These are phyloP conservation scores for Myotis brandtii DNA, from an alignment of 2,113 vertebrate genomes.

Conservation along the genomic window DNA sequence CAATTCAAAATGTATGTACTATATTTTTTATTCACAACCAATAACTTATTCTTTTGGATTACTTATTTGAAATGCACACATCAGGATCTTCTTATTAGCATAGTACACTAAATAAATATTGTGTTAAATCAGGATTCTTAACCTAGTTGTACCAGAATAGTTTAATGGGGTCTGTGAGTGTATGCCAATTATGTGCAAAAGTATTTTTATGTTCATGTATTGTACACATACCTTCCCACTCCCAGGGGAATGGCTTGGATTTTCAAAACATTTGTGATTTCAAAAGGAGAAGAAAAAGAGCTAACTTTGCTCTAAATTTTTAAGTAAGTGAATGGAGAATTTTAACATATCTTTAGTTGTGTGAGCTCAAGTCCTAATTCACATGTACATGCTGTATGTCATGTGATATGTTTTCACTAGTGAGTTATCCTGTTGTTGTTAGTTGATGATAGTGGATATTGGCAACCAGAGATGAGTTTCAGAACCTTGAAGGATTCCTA, in stretches of 20 bases:
- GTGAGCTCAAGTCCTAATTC: slow-evolving; percentile 4
- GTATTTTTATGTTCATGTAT: background rate
- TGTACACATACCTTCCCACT: background rate
- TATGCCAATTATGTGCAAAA: background rate
- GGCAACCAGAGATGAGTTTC: background rate
- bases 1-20: background rate
- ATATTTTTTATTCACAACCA: slow-evolving; percentile 21
- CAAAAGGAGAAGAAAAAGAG: background rate
- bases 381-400: background rate
- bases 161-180: slow-evolving; percentile 14
- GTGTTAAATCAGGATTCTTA: slow-evolving; percentile 36
- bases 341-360: background rate
- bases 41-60: slow-evolving; percentile 45
- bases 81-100: slow-evolving; percentile 28
- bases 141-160: background rate
- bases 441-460: slow-evolving; percentile 5
- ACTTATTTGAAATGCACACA: slow-evolving; percentile 10
- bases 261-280: slow-evolving; percentile 43
- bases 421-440: slow-evolving; percentile 26
- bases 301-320: background rate
- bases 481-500: background rate
- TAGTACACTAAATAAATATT: slow-evolving; percentile 16
- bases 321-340: slow-evolving; percentile 1
- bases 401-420: background rate
- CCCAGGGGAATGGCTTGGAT: background rate